Evolutionary conservation across 2,113 vertebrate species (phyloP).

Genomic region (Notothenia rossii): DNA sequence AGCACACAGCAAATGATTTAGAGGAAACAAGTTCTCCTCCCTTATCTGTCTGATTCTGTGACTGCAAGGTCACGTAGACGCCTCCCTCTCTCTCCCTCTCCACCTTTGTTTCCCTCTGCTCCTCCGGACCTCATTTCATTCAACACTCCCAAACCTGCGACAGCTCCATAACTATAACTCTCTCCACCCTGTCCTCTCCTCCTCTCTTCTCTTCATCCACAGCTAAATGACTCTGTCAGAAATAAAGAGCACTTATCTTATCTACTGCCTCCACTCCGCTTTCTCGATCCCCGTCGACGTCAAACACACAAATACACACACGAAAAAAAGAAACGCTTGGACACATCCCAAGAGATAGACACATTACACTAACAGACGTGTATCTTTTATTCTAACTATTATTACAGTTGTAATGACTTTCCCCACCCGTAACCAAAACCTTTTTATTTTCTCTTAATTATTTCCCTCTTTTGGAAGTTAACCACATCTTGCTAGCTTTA

Average conservation of each 20-base stretch:
- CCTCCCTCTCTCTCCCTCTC: slow-evolving; percentile 54
- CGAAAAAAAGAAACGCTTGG: not conserved
- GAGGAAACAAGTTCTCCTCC: slow-evolving; percentile 54
- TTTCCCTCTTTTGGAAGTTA: slow-evolving; percentile 20
- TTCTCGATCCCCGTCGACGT: slow-evolving; percentile 56
- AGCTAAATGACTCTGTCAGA: slow-evolving; percentile 84
- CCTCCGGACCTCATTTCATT: slow-evolving; percentile 75
- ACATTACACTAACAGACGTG: not conserved
- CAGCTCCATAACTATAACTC: slow-evolving; percentile 83
- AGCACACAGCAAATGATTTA: slow-evolving; percentile 67
- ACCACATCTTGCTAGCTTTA: slow-evolving; percentile 25
- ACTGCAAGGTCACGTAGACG: slow-evolving; percentile 69
- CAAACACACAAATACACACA: slow-evolving; percentile 48
- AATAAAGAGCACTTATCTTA: slow-evolving; percentile 85
- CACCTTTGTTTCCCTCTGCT: slow-evolving; percentile 71
- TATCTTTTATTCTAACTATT: slow-evolving; percentile 1
- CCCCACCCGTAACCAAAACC: not conserved
- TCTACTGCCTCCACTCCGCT: slow-evolving; percentile 78
- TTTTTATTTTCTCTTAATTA: slow-evolving; percentile 17
- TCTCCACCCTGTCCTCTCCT: slow-evolving; percentile 68
- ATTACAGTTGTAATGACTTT: slow-evolving; percentile 4
- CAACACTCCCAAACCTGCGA: slow-evolving; percentile 73
- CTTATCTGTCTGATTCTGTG: slow-evolving; percentile 62
- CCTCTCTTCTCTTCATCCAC: slow-evolving; percentile 76
- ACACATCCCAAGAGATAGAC: not conserved